Conservation (phyloP, 2,113 vertebrate species). For the Parotia lawesii region DNA sequence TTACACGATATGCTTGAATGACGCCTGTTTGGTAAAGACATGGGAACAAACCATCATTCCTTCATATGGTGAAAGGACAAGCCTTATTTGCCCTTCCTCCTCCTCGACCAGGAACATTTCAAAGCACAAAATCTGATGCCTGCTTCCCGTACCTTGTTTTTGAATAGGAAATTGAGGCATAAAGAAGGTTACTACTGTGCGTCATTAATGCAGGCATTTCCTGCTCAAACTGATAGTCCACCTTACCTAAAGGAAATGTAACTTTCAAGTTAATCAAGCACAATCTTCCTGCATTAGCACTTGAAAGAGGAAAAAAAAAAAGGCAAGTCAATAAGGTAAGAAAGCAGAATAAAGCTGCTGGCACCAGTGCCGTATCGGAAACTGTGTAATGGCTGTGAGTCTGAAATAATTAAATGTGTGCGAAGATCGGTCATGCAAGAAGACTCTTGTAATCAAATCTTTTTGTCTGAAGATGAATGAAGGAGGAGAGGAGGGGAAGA, state of each 20-base stretch:
- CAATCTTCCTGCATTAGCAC: neutral
- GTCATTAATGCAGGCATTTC: constrained; percentile 9
- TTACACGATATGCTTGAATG: neutral
- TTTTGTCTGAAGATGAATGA: neutral
- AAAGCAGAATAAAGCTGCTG: neutral
- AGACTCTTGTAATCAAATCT: neutral
- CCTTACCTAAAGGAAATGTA: neutral
- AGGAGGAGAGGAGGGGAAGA: neutral
- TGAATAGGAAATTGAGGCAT: neutral
- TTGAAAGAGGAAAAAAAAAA: neutral
- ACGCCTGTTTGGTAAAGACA: neutral
- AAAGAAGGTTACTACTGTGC: neutral
- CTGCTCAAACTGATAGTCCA: neutral
- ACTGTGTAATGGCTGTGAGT: neutral
- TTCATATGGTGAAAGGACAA: neutral
- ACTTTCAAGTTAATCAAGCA: constrained; percentile 5
- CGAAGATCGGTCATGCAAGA: neutral
- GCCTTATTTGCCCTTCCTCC: neutral
- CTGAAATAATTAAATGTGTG: neutral
- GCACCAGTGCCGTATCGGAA: neutral
- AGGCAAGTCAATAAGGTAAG: neutral
- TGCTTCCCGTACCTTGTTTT: neutral
- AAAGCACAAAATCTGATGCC: neutral
- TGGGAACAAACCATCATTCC: neutral
- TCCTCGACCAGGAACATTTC: neutral